These are phyloP conservation scores for Leptobrachium leishanense DNA, from an alignment of 2,113 vertebrate genomes.

Conservation along the genomic window DNA sequence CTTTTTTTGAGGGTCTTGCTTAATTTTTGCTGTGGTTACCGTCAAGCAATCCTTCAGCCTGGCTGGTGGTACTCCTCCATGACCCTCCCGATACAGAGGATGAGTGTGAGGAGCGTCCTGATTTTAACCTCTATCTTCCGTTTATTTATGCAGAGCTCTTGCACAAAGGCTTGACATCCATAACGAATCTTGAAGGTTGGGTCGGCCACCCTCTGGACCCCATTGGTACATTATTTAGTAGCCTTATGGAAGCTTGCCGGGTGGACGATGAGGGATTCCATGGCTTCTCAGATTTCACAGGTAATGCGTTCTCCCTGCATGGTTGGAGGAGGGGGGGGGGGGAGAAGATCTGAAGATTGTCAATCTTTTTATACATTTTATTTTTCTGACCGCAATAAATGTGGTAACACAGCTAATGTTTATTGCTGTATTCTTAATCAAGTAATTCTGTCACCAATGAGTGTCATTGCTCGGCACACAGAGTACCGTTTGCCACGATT, in stretches of 20 bases:
- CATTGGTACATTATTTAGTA: constrained; percentile 89
- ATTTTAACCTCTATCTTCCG: no score
- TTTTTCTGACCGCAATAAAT: background rate
- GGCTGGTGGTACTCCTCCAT: no score
- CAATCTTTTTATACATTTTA: background rate
- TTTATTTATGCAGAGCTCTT: constrained; percentile 73
- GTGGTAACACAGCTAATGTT: constrained; percentile 7
- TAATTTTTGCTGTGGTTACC: no score
- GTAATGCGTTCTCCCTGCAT: constrained; percentile 60
- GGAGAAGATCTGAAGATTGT: background rate
- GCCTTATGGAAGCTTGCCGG: constrained; percentile 85
- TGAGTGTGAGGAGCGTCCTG: no score
- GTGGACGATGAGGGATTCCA: constrained; percentile 74
- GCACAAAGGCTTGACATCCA: constrained; percentile 84
- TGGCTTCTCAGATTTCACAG: constrained; percentile 78
- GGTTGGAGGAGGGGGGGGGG: background rate
- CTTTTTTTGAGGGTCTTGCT: no score
- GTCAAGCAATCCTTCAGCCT: no score
- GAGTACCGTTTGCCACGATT: constrained; percentile 12
- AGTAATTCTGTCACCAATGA: constrained; percentile 30
- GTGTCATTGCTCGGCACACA: constrained; percentile 7
- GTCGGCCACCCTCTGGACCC: constrained; percentile 95
- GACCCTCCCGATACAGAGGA: no score
- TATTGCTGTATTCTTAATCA: constrained; percentile 22
- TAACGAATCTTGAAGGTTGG: constrained; percentile 94